Base-by-base conservation (phyloP, 2,888 invertebrate species). In the Stenchaetothrips biformis region DNA sequence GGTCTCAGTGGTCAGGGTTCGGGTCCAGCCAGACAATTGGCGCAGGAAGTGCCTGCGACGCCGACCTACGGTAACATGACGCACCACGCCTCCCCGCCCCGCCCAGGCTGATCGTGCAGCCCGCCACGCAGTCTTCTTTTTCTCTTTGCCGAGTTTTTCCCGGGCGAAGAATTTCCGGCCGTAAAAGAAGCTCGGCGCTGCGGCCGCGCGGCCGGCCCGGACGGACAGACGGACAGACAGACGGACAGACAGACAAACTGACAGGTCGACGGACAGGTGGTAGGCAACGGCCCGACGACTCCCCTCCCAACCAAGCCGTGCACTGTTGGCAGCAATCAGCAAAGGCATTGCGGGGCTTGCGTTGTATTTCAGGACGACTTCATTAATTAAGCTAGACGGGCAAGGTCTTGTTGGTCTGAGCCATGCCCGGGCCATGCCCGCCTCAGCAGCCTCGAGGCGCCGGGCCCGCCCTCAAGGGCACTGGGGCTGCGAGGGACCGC, bases 1-100 rank as follows among this genome's bases (percentile, higher is more conserved):
- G 2, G 37, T 37, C 37, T 37, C 37, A 4, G 37, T 37, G 37
- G 37, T 37, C 37, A 37, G 37, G 37, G 37, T 37, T 37, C 37
- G 37, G 37, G 37, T 37, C 37, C 37, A 37, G 37, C 37, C 37
- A 4, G 37, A 37, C 37, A 37, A 37, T 37, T 37, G 37, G 83
- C 82, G 83, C 83, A 83, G 83, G 83, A 84, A 82, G 82, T 83
- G 83, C 83, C 83, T 82, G 83, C 82, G 83, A 82, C 81, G 82
- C 82, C 79, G 79, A 80, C 67, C 78, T 48, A 80, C 62, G 47
- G 77, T 81, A 53, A 79, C 81, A 78, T 18, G 78, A 37, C 37
- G 37, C 37, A 37, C 37, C 37, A 4, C 37, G 3, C n/a, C 7
- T 21, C 67, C 67, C 7, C 25, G 25, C 67, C 25, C 67, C n/a